Percentiles rank a stretch among this genome's conserved stretches.
Evolutionary conservation across 2,113 vertebrate species (phyloP).

Genomic region (Oreotrochilus melanogaster): DNA sequence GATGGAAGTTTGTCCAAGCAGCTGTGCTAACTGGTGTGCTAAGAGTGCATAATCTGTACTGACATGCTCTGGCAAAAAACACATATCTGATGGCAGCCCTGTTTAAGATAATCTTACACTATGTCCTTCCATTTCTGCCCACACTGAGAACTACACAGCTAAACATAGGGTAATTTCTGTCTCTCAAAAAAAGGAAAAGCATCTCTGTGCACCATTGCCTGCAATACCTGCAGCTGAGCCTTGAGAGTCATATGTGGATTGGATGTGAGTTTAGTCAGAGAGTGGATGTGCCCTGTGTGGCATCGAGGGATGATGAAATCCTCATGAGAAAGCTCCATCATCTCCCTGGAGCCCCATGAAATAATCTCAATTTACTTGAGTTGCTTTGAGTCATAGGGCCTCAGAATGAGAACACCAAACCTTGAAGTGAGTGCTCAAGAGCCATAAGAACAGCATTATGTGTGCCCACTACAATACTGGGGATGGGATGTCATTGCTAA

Average conservation of each 20-base stretch:
- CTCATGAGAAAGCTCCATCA: not conserved
- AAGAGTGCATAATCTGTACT: not conserved
- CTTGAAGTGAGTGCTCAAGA: not conserved
- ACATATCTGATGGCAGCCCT: not conserved
- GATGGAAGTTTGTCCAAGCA: not conserved
- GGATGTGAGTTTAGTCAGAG: not conserved
- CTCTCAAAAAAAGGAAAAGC: not conserved
- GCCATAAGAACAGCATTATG: not conserved
- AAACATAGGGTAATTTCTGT: not conserved
- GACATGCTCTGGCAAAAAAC: not conserved
- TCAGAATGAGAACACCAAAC: not conserved
- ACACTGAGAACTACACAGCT: not conserved
- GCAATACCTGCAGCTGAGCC: not conserved
- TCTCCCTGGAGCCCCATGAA: not conserved
- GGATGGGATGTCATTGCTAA: fast-evolving
- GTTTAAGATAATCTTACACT: not conserved
- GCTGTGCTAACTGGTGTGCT: not conserved
- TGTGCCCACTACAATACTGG: not conserved
- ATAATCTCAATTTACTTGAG: not conserved
- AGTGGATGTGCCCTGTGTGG: not conserved
- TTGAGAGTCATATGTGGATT: not conserved
- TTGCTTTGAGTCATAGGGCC: not conserved
- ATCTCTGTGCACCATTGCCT: not conserved
- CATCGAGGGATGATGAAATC: not conserved
- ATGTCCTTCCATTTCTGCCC: not conserved